Conservation (phyloP, 2,797 vertebrate genomes). For the Enoplosus armatus region DNA sequence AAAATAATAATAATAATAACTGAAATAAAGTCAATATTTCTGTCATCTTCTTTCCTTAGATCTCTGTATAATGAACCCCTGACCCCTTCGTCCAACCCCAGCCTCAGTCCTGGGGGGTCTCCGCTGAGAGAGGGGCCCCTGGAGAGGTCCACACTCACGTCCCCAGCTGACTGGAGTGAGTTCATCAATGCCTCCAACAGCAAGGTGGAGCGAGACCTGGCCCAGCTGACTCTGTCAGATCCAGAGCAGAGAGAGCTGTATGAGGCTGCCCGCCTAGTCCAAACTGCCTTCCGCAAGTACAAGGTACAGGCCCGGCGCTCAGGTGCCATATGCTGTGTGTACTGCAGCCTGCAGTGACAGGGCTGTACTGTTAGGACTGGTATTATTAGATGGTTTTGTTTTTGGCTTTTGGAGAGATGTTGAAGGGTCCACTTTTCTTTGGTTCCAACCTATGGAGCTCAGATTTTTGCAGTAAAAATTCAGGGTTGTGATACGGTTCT, state of each 20-base stretch:
- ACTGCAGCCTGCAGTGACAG: slow-evolving; percentile 49
- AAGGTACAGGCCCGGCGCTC: slow-evolving; percentile 89
- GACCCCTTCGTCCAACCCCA: slow-evolving; percentile 94
- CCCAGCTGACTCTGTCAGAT: slow-evolving; percentile 98
- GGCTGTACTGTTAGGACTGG: slow-evolving; percentile 48
- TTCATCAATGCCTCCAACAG: slow-evolving; percentile 98
- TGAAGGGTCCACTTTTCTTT: slow-evolving; percentile 39
- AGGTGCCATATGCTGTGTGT: slow-evolving; percentile 61
- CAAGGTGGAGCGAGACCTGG: slow-evolving; percentile 97
- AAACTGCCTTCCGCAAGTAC: slow-evolving; percentile 99
- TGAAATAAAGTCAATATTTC: not conserved
- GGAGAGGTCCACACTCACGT: slow-evolving; percentile 92
- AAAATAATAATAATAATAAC: not conserved
- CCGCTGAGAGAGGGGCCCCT: slow-evolving; percentile 90
- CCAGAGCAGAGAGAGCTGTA: slow-evolving; percentile 99
- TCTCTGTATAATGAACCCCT: slow-evolving; percentile 94
- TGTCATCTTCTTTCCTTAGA: slow-evolving; percentile 77
- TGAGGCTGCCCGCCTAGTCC: slow-evolving; percentile 97
- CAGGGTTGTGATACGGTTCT: slow-evolving; percentile 40
- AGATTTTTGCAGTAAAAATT: slow-evolving; percentile 40
- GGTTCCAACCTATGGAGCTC: slow-evolving; percentile 21
- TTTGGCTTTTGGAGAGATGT: slow-evolving; percentile 24
- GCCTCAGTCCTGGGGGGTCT: slow-evolving; percentile 93
- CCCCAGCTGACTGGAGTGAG: slow-evolving; percentile 97
- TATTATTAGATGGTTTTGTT: slow-evolving; percentile 39